Percentiles rank a stretch among this genome's conserved stretches.
phyloP scores from a whole-genome alignment of 2,113 vertebrate species.

The Dolichotis patagonum region DNA sequence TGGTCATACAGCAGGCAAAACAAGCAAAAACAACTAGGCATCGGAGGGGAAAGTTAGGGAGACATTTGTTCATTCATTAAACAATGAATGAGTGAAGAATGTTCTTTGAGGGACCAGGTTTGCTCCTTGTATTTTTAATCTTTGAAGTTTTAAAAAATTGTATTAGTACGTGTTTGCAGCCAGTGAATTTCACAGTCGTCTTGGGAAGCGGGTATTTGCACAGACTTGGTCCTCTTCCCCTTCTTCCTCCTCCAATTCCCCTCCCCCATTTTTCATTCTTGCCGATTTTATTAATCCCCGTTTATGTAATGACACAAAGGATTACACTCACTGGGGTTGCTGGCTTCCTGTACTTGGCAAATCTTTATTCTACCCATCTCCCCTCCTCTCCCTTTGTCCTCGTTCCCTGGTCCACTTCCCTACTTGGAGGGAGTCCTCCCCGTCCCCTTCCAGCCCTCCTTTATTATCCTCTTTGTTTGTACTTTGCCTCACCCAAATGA shows the following conservation, averaged over 20 bases:
- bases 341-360: background rate
- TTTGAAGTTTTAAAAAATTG: background rate
- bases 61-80: background rate
- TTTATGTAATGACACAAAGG: rapidly evolving
- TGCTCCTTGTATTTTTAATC: background rate
- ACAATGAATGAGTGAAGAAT: background rate
- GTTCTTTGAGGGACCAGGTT: background rate
- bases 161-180: background rate
- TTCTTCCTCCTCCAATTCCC: background rate
- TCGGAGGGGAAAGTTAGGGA: background rate
- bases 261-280: background rate
- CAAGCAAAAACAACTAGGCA: background rate
- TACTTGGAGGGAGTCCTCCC: background rate
- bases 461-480: background rate
- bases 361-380: background rate
- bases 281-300: background rate
- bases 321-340: background rate
- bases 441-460: background rate
- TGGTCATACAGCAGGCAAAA: background rate
- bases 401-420: background rate
- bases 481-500: background rate
- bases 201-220: background rate
- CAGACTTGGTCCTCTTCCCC: background rate
- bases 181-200: background rate
- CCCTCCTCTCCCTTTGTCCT: background rate